Evolutionary conservation across 2,888 invertebrate species (phyloP), one percentile per base, ranked within the genome.

Genomic region (Cephus runcator): DNA sequence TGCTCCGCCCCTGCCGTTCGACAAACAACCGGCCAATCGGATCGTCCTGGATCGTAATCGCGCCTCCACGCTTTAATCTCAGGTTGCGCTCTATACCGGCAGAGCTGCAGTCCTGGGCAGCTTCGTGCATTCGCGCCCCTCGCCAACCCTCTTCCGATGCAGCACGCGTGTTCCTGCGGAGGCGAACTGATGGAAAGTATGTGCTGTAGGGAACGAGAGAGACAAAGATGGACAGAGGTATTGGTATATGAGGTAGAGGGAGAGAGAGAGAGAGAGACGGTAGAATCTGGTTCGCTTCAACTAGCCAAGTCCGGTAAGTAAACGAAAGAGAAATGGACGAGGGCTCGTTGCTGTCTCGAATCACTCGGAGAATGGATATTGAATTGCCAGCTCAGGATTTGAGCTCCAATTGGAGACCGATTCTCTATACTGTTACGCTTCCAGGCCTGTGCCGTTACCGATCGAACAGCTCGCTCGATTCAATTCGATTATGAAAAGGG

Each of bases 1-100:
- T 81, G 91, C 91, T 90, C 91, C 91, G 91, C 91, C 91, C 87
- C 87, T 85, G 82, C 86, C 84, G 85, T 90, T 91, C 90, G 88
- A 90, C 87, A 85, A 87, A 85, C 86, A 84, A 79, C 79, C 87
- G 85, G 86, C 91, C 91, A 91, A 91, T 91, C 89, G 87, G 88
- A 89, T 88, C 86, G 85, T 83, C 83, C 81, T 83, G 88, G 88
- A 90, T 90, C 86, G 89, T 88, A 90, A 91, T 91, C 90, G 88
- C 83, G 84, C 78, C 88, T 88, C 87, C 88, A 87, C 87, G 88
- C 88, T 90, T 90, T 90, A 90, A 90, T 91, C 91, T 90, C 88
- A 84, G 88, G 56, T 56, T 56, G 56, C 9, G 56, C 56, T 56
- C 9, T 9, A 56, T 56, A 56, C 9, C 23, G 23, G 56, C 6